Evolutionary conservation across 2,797 vertebrate genomes (phyloP).

Genomic region (Acrossocheilus wenchowensis): DNA sequence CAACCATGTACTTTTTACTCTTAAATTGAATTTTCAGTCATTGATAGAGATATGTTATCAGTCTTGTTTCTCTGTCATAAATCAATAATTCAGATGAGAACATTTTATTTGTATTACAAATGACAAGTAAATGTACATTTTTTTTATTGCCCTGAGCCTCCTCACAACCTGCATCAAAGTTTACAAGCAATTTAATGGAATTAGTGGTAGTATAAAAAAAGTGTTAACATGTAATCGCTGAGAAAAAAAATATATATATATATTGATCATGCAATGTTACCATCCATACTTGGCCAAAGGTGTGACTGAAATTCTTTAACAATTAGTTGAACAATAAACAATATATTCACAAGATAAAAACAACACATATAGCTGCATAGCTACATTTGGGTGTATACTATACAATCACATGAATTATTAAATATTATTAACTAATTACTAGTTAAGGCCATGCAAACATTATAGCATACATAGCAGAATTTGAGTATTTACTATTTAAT

Average conservation of each 20-base stretch:
- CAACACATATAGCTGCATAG: background rate
- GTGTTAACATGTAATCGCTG: background rate
- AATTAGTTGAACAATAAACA: background rate
- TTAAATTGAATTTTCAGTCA: background rate
- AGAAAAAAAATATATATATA: background rate
- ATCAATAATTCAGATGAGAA: background rate
- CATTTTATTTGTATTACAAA: slow-evolving; percentile 5
- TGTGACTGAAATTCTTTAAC: background rate
- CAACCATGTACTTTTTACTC: background rate
- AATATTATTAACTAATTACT: slow-evolving; percentile 4
- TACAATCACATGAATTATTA: background rate
- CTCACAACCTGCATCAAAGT: slow-evolving; percentile 5
- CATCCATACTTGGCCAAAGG: background rate
- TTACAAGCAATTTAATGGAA: background rate
- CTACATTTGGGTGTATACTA: background rate
- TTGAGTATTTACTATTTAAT: background rate
- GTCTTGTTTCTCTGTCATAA: background rate
- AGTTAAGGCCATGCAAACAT: slow-evolving; percentile 20
- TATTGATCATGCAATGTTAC: background rate
- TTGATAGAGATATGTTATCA: background rate
- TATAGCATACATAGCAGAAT: background rate
- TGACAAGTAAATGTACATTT: background rate
- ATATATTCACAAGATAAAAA: background rate
- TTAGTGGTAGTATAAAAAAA: background rate
- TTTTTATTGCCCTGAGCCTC: slow-evolving; percentile 25